Evolutionary conservation across 2,888 invertebrate species (phyloP), one percentile per base, ranked within the genome.

Genomic region (Branchellion lobata): DNA sequence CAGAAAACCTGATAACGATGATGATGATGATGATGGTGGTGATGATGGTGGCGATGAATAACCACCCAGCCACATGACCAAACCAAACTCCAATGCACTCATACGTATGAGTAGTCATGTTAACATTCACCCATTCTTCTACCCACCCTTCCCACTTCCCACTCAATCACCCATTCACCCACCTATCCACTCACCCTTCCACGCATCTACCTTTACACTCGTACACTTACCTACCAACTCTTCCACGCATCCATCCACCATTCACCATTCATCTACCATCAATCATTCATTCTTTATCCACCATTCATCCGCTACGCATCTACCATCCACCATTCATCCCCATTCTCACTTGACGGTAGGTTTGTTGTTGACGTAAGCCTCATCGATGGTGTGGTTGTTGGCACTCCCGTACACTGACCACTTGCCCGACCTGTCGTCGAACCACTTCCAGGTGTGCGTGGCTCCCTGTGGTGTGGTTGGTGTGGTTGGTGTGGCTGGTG

Each of bases 361-460:
- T 69, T 87, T 86, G 14, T 86, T 87, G 72, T 90, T 90, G 89
- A 91, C 91, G 85, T 92, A 94, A 0, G 93, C 93, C 83, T 92
- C 92, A 83, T 93, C 92, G 75, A 94, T 93, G 0, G 91, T 88
- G 84, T 91, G 91, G 86, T 93, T 93, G 84, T 93, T 93, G 8
- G 90, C 87, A 2, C 90, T 88, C 0, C 92, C 91, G 85, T 93
- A 94, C 27, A 91, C 89, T 81, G 91, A 92, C 94, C 94, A 94
- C 85, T 92, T 91, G 1, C 93, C 93, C 18, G 91, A 91, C n/a
- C 91, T 91, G 75, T 93, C 90, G 86, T 94, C 93, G 86, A 92
- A 93, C 93, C 93, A 94, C 84, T 92, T 92, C 94, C 94, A 94
- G 24, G 86, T 85, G 77, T 89, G 88, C 81, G 84, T 84, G 77